Evolutionary conservation across 2,797 vertebrate species (phyloP), one percentile per base, ranked within the genome.

Genomic region (Eulemur mongoz): DNA sequence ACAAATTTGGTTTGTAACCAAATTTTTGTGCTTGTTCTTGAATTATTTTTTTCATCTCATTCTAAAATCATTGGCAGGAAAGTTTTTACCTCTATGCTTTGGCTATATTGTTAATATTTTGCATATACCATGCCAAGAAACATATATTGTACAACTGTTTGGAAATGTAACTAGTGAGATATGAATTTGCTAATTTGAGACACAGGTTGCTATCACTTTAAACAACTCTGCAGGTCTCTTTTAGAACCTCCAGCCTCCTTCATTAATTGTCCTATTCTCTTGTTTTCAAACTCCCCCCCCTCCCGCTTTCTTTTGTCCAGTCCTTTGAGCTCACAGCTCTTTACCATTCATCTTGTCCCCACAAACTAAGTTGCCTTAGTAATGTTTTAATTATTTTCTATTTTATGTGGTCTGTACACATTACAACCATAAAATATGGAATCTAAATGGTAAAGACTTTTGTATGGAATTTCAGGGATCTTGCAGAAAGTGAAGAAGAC

Each of bases 191-290:
- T 22, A 20, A 12, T 57, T 22, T 54, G 40, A 63, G 5, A 91
- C 1, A 0, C 32, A 90, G 0, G 7, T 82, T 69, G 8, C 12
- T 8, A 13, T 59, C 2, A 65, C 5, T 73, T 69, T n/a, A 4
- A 20, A 61, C 13, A 18, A 35, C 10, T 11, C 27, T 10, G 7
- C 52, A 38, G 1, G 2, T 85, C 7, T 67, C 32, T 7, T 54
- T n/a, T 65, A 10, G 0, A 52, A 22, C 5, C 8, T 80, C 0
- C 14, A 18, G 4, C 5, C 3, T 75, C 14, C 22, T 38, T 43
- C 30, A 40, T 70, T 32, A 50, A 30, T 67, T 91, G 7, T 15
- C 4, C 18, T 43, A 87, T 57, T 22, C 35, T 0, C 5, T 30
- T 45, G 23, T 5, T 43, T 92, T 63, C 23, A 88, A 45, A 72